Evolutionary conservation across 2,888 invertebrate genomes (phyloP), one percentile per base, ranked within the genome.

Genomic region (Drosophila mulleri): DNA sequence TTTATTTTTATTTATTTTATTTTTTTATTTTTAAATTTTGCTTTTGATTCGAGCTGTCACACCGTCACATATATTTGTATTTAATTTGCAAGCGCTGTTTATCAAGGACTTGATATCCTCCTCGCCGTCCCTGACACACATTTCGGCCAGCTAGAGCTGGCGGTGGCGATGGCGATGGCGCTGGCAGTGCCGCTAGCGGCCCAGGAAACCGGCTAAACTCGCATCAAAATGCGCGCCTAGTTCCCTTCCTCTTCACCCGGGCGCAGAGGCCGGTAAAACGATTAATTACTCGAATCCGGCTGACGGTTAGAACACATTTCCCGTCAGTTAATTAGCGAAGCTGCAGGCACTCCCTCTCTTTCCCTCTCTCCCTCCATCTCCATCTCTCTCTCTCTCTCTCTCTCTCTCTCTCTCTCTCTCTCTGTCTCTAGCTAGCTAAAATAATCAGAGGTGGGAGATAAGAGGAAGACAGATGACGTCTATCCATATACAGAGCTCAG

Each of bases 211-310:
- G 57, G 52, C 63, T 54, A 80, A 82, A 82, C 54, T 79, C 74
- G 83, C 66, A 80, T 73, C 70, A 70, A 77, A 88, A 80, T 52
- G 78, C 58, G 70, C 70, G 66, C 59, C 58, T 32, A 42, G 45
- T 42, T 75, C 60, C 45, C 16, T 47, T 45, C 14, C 52, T 39
- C 37, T 60, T 32, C 47, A 57, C 50, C 18, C 18, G 1, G 47
- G 63, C 52, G 12, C 11, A n/a, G 26, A 9, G 48, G 60, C 75
- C 86, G 88, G 89, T 88, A 89, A 89, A 80, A 80, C 82, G 80
- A 89, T 86, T 86, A 86, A 89, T 86, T 88, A 85, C 78, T 61
- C 69, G 60, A 75, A 85, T 89, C 89, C 86, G 86, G 73, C 80
- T 80, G 87, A 80, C 78, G 84, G 82, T 84, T 77, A 85, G 77